Evolutionary conservation across 2,797 vertebrate species (phyloP).

Genomic region (Heteromormyrus szaboi): DNA sequence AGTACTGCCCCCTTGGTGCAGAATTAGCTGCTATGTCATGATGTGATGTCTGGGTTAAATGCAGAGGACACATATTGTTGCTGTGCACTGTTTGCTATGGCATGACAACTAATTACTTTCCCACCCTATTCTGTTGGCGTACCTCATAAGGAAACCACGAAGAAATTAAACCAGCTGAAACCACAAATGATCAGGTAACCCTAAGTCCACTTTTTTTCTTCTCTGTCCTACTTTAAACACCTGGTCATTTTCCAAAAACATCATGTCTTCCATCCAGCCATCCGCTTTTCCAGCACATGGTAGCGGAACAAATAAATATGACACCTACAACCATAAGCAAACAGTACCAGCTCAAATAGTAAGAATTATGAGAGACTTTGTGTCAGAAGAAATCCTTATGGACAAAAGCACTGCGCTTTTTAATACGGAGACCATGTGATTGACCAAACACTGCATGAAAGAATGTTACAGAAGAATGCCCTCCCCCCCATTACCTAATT

Average conservation of each 20-base stretch:
- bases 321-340: neutral
- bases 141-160: neutral
- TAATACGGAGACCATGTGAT: neutral
- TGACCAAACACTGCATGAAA: neutral
- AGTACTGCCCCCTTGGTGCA: neutral
- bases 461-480: neutral
- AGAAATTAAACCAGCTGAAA: neutral
- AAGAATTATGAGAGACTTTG: neutral
- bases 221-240: conserved; percentile 1
- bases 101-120: neutral
- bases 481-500: neutral
- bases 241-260: neutral
- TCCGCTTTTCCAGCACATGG: neutral
- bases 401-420: neutral
- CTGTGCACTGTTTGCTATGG: neutral
- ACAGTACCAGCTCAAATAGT: neutral
- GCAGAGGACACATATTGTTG: neutral
- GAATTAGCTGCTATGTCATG: neutral
- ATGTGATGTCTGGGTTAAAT: neutral
- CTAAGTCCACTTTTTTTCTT: neutral
- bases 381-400: neutral
- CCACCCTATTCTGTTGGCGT: neutral
- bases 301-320: neutral
- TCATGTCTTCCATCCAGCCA: neutral
- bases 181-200: neutral